A percentile compares a stretch with the other conserved stretches of the same genome.
These are phyloP conservation scores for Dendrophyllia cribrosa DNA, from an alignment of 64 coral and sea anemone species.

Conservation along the genomic window DNA sequence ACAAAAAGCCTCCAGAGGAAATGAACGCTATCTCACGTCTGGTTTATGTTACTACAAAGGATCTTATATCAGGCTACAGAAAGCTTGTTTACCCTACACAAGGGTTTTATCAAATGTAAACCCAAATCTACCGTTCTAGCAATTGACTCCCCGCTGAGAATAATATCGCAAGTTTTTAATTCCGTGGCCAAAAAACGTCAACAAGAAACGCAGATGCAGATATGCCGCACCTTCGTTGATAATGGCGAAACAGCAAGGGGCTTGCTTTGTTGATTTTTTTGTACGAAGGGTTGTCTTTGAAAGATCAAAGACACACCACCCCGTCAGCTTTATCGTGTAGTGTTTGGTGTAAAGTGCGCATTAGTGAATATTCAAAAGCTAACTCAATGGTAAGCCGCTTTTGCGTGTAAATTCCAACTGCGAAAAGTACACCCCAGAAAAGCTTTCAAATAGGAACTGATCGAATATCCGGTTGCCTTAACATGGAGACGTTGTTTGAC, in stretches of 20 bases:
- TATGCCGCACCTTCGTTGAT: not conserved
- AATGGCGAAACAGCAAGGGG: not conserved
- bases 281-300: not conserved
- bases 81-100: constrained; percentile 31
- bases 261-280: not conserved
- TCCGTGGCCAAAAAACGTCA: not conserved
- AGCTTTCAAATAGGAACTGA: constrained; percentile 5
- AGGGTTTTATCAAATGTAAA: constrained; percentile 14
- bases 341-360: constrained; percentile 18
- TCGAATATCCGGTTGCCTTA: constrained; percentile 36
- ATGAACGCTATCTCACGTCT: constrained; percentile 2
- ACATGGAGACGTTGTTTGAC: constrained; percentile 81
- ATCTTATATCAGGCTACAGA: not conserved
- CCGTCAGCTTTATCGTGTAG: not conserved
- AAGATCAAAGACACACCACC: not conserved
- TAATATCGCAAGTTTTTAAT: not conserved
- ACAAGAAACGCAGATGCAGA: not conserved
- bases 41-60: constrained; percentile 14
- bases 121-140: not conserved
- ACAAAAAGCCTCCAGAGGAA: not conserved
- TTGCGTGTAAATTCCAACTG: constrained; percentile 5
- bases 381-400: not conserved
- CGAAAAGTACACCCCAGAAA: constrained; percentile 30
- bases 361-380: constrained; percentile 2
- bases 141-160: constrained; percentile 30